Evolutionary conservation across 2,797 vertebrate species (phyloP), one percentile per base, ranked within the genome.

Genomic region (Selene dorsalis): DNA sequence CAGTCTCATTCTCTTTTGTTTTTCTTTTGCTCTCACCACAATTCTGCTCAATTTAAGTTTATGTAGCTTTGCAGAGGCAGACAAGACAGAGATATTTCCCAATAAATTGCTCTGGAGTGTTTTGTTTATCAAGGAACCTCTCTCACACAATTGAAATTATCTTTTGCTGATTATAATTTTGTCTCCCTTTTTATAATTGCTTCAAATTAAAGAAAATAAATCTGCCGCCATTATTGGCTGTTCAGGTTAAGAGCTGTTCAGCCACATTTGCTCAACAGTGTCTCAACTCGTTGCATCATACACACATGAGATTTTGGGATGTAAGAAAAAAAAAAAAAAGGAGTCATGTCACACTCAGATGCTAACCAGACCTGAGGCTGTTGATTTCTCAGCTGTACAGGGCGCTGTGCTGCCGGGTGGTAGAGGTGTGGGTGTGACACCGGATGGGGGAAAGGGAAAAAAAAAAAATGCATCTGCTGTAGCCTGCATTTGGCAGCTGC

Each of bases 401-500:
- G 69, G 58, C 28, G 45, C 65, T 75, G 45, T 73, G 81, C 58
- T 63, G 30, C 63, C 43, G 56, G 81, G 11, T 53, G 41, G 22
- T 35, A 56, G 75, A 77, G 76, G 73, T 88, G 85, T 91, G 83
- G 69, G 56, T 69, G 78, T 84, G 85, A 87, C 84, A 85, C 55
- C 20, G 12, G 53, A 77, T 77, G 69, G 58, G 45, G 55, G 47
- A 41, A 61, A 39, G 69, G 56, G 47, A 38, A 43, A 63, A 63
- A 24, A 26, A 20, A 11, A 18, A n/a, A 28, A 43, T 14, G 9
- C 3, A 55, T 72, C 72, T 69, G 32, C 80, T 55, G 39, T 59
- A 35, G 81, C 69, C 83, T 89, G 73, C 16, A 5, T 79, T 80
- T 86, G 82, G 81, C 89, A 88, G 89, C 83, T 89, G 90, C 88